Evolutionary conservation across 1,140 invertebrate species (phyloP), one percentile per base, ranked within the genome.

Genomic region (Druon quercuslanigerum): DNA sequence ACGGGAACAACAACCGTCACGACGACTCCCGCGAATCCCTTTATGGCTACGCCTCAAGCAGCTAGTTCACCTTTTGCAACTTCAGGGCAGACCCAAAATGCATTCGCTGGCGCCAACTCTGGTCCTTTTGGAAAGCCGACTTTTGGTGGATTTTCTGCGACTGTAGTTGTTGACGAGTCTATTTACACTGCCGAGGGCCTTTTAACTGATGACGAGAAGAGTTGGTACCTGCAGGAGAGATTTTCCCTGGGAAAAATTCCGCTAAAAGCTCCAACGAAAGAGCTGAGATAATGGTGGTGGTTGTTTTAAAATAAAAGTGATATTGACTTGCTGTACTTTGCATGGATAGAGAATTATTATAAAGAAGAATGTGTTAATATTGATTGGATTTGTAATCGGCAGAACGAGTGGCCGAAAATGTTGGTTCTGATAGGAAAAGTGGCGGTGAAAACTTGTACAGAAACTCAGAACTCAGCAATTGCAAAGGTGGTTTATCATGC

Each of bases 171-270:
- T 13, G 86, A 90, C 25, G 85, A 89, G 7, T 87, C 71, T 0
- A 75, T 86, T 76, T 92, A 89, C 25, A 87, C 84, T 0, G 50
- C 73, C 0, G 86, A 89, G 0, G 76, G 74, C 46, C 57, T 78
- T 17, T 75, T 92, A 9, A 90, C 89, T 0, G 87, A 90, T 14
- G 89, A 89, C 0, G 90, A 92, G 17, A 90, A 88, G 46, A 84
- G 14, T 5, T 79, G 80, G 16, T 92, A 83, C 33, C 20, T 84
- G 1, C 78, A 87, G 6, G 84, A 88, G 1, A 70, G 80, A 40
- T 92, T 92, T 78, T 46, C 66, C 6, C 74, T 90, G 2, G 86
- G 87, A 3, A 87, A 87, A 72, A 88, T 91, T 76, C 90, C 91
- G 3, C 13, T 89, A 0, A 87, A 86, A 73, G 85, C 90, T 19